Evolutionary conservation across 2,113 vertebrate species (phyloP), one percentile per base, ranked within the genome.

Genomic region (Callorhinus ursinus): DNA sequence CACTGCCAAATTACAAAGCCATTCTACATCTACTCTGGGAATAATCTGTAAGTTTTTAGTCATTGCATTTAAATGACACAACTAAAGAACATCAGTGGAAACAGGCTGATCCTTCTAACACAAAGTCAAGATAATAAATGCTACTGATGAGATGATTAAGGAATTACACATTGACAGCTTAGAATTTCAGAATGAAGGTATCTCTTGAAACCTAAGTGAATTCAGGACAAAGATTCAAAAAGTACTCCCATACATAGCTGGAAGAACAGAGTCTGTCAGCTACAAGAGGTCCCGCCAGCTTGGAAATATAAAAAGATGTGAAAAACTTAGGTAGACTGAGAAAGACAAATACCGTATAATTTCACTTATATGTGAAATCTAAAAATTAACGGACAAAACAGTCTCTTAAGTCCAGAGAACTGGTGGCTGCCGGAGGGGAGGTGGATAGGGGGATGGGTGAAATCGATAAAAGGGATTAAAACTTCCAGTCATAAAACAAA

Each of bases 81-180:
- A 85, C n/a, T n/a, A 80, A 83, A 89, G 42, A 91, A 51, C n/a
- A 81, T 84, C 26, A 69, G 14, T 11, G 12, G 36, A 67, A 96
- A 87, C 5, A 94, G 63, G 42, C 59, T 39, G 15, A 72, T 83
- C 91, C 72, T 59, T 89, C 49, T 74, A 86, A 93, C 33, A 67
- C 8, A 57, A 88, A 88, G 49, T 57, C 61, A 80, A 97, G 90
- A 80, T 42, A 84, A 88, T 39, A 92, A 71, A 90, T 59, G 16
- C 46, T 51, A 83, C n/a, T 49, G 65, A n/a, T 61, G 69, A 67
- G n/a, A 94, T 71, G 12, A 84, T 59, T 57, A 36, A 88, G 96
- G 46, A 94, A 49, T 42, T 61, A 6, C 22, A 69, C 7, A 33
- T 1, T 28, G 26, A 26, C 10, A 85, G 33, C 69, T 79, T 42